These are phyloP conservation scores for Tyria jacobaeae DNA, from an alignment of 2,888 invertebrate species.

Conservation along the genomic window DNA sequence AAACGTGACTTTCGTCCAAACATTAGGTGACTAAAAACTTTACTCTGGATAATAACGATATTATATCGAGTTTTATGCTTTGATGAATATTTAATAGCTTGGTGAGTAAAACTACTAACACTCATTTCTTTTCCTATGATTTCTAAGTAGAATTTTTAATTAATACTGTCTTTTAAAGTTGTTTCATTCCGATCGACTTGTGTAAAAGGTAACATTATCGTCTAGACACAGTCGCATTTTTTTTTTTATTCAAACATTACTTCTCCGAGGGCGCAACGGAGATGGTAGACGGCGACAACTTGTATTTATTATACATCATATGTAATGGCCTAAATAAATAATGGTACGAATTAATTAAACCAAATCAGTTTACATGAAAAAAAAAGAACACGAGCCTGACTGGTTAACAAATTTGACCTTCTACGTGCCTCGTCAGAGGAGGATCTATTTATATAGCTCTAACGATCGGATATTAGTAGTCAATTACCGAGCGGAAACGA, in stretches of 20 bases:
- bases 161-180: no score
- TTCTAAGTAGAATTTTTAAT: no score
- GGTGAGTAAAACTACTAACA: not conserved
- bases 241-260: no score
- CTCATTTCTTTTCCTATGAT: not conserved
- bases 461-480: constrained; percentile 59
- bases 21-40: constrained; percentile 45
- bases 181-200: no score
- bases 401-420: constrained; percentile 19
- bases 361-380: constrained; percentile 7
- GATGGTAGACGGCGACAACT: no score
- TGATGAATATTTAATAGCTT: constrained; percentile 23
- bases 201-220: no score
- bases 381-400: constrained; percentile 8
- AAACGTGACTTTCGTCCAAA: constrained; percentile 60
- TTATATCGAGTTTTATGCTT: constrained; percentile 31
- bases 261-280: no score
- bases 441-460: constrained; percentile 56
- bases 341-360: not conserved
- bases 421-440: constrained; percentile 27
- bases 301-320: no score
- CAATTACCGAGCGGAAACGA: constrained; percentile 34
- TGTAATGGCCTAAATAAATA: no score
- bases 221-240: no score
- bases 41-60: constrained; percentile 31